A percentile compares a stretch with the other conserved stretches of the same genome.
Evolutionary conservation across 1,140 invertebrate genomes (phyloP).

Genomic region (Aphis craccivora): DNA sequence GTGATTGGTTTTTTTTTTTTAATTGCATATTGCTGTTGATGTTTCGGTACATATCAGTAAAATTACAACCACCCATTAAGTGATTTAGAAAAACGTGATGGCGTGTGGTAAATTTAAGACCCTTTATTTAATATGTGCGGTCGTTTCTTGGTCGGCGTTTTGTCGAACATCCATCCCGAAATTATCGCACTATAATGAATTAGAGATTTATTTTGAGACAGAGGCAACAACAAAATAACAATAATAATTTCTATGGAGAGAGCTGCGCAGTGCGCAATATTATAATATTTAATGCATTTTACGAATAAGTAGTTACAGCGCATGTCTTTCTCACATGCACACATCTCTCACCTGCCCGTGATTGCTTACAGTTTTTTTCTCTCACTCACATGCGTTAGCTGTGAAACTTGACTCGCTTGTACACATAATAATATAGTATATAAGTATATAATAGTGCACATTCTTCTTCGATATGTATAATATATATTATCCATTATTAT

Average conservation of each 20-base stretch:
- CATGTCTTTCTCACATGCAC: not conserved
- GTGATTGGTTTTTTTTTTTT: not conserved
- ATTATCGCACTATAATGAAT: not conserved
- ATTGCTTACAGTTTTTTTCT: not conserved
- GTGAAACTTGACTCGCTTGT: not conserved
- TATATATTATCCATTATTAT: not conserved
- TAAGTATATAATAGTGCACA: not conserved
- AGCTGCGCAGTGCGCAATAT: not conserved
- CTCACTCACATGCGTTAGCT: not conserved
- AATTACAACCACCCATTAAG: not conserved
- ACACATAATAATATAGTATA: not conserved
- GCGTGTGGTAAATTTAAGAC: not conserved
- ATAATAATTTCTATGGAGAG: not conserved
- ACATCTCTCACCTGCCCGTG: not conserved
- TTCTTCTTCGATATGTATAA: not conserved
- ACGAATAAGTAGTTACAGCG: not conserved
- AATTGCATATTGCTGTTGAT: not conserved
- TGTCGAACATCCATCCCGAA: not conserved
- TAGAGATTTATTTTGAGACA: not conserved
- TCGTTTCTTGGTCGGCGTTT: not conserved
- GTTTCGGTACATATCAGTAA: not conserved
- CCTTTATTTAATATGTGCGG: not conserved
- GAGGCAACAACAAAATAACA: not conserved
- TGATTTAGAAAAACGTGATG: slow-evolving; percentile 38
- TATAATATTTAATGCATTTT: not conserved